phyloP scores from a whole-genome alignment of 2,888 invertebrate genomes.

The Dolichomitus sp. region DNA sequence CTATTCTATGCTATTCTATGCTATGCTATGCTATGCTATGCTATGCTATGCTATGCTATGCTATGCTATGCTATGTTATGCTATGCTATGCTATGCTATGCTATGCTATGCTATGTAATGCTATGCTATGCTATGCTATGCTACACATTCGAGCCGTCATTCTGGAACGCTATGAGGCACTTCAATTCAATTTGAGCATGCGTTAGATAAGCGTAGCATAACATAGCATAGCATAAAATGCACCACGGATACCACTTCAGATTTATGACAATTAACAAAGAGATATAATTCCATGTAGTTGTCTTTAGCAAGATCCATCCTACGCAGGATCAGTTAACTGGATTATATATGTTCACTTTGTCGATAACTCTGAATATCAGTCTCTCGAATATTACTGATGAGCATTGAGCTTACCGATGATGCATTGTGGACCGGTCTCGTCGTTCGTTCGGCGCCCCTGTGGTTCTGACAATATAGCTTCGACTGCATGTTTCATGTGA shows the following conservation, averaged over 20 bases:
- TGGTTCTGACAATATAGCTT: slow-evolving; percentile 46
- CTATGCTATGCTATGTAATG: no score
- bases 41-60: no score
- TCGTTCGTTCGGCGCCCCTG: slow-evolving; percentile 32
- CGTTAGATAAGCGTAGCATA: not conserved
- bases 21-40: no score
- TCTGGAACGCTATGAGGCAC: no score
- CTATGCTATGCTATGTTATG: no score
- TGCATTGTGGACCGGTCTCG: slow-evolving; percentile 37
- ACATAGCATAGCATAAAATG: not conserved
- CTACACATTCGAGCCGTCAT: no score
- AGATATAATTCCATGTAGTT: not conserved
- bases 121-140: no score
- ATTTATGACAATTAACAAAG: not conserved
- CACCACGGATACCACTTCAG: not conserved
- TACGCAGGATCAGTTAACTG: not conserved
- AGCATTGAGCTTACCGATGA: slow-evolving; percentile 26
- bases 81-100: no score
- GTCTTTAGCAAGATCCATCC: not conserved
- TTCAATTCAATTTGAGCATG: no score
- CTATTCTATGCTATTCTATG: no score
- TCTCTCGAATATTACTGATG: slow-evolving; percentile 46
- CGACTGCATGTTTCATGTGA: slow-evolving; percentile 32
- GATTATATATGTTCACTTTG: not conserved
- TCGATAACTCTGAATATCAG: slow-evolving; percentile 23